Percentiles rank a stretch among this genome's conserved stretches.
Conservation (phyloP, 2,113 vertebrate genomes). For the Raja brachyura region DNA sequence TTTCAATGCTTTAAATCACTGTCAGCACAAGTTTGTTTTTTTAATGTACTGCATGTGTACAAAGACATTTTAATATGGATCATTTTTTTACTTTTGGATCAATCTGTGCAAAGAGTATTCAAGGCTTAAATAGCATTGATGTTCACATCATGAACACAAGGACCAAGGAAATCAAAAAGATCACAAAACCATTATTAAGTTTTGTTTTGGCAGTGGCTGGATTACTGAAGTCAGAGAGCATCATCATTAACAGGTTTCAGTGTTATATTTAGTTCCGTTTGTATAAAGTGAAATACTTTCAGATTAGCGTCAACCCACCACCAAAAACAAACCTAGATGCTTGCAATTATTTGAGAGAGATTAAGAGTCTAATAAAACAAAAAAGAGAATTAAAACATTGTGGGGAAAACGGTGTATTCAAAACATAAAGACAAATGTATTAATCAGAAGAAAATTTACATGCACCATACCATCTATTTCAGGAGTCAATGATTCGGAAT, state of each 20-base stretch:
- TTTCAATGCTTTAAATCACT: neutral
- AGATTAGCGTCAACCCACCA: neutral
- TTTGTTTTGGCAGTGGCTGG: conserved; percentile 9
- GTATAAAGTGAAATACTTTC: neutral
- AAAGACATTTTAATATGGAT: neutral
- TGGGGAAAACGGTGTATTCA: too few species aligned
- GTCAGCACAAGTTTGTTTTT: neutral
- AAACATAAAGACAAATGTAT: neutral
- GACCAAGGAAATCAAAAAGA: neutral
- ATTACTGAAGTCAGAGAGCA: neutral
- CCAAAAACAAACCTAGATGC: neutral
- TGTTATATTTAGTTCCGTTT: neutral
- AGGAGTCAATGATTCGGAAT: conserved; percentile 60
- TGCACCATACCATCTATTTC: conserved; percentile 50
- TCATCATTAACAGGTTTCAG: conserved; percentile 5
- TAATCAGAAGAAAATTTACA: neutral
- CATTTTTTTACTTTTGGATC: neutral
- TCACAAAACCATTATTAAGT: neutral
- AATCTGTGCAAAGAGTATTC: neutral
- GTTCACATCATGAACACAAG: neutral
- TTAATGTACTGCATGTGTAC: too few species aligned
- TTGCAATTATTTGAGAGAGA: conserved; percentile 13
- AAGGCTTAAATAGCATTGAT: neutral
- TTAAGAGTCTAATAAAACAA: too few species aligned
- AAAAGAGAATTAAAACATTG: neutral